A percentile compares a stretch with the other conserved stretches of the same genome.
phyloP scores from a whole-genome alignment of 2,113 vertebrate genomes.

The Xyliphius kryptos region DNA sequence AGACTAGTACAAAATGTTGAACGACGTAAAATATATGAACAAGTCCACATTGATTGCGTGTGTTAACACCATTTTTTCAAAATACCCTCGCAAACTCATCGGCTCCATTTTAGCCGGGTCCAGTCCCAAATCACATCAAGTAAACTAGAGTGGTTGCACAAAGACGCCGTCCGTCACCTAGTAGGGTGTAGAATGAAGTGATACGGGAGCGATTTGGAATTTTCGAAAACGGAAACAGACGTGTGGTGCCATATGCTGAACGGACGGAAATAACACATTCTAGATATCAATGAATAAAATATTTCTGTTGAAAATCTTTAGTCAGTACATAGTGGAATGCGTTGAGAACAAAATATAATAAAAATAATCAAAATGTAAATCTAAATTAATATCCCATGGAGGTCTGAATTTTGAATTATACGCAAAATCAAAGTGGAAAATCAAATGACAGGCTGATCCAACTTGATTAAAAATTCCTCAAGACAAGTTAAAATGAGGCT shows the following conservation, averaged over 20 bases:
- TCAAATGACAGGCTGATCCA: no score
- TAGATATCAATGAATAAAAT: no score
- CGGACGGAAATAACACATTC: no score
- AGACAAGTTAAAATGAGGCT: no score
- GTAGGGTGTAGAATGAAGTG: neutral
- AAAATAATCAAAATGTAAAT: no score
- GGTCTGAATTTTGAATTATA: no score
- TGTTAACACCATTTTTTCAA: constrained; percentile 31
- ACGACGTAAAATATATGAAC: neutral
- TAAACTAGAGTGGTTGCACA: neutral
- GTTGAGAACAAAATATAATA: no score
- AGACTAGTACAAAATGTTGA: neutral
- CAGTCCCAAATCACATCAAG: neutral
- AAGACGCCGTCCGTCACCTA: rapidly evolving
- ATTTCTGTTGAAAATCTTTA: no score
- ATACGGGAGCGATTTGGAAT: neutral
- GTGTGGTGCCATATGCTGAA: neutral
- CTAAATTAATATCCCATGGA: no score
- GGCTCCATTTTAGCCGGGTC: constrained; percentile 8
- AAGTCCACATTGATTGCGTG: neutral
- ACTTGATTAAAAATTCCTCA: no score
- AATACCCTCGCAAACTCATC: constrained; percentile 31
- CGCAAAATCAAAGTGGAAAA: no score
- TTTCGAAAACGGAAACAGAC: neutral
- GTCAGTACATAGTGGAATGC: no score